These are phyloP conservation scores for Temnothorax nylanderi DNA, from an alignment of 1,140 invertebrate species.

Conservation along the genomic window DNA sequence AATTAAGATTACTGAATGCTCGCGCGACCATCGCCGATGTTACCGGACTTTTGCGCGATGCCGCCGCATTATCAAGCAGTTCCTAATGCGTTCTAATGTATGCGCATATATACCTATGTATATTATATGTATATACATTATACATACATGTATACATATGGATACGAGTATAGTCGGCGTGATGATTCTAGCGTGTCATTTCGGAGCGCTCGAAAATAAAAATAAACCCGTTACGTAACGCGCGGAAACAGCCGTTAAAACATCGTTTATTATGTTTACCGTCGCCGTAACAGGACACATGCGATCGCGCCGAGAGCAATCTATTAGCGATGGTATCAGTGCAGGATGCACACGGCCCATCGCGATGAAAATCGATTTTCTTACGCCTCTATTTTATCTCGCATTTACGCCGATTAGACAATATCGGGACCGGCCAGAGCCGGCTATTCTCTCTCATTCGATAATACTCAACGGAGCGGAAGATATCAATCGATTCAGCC, in stretches of 20 bases:
- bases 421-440: not conserved
- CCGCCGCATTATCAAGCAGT: constrained; percentile 1
- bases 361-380: constrained; percentile 14
- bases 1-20: not conserved
- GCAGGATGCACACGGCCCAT: not conserved
- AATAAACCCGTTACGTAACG: constrained; percentile 49
- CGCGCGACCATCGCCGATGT: not conserved
- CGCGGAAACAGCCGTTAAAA: constrained; percentile 20
- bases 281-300: not conserved
- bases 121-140: not conserved
- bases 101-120: not conserved
- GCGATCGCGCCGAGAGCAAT: constrained; percentile 10
- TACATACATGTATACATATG: not conserved
- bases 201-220: constrained; percentile 54
- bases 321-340: not conserved
- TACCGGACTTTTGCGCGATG: not conserved
- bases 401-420: not conserved
- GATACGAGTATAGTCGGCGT: not conserved
- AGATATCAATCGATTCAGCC: constrained; percentile 12
- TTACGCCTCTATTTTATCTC: not conserved
- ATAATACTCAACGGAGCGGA: not conserved
- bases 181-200: constrained; percentile 36
- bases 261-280: constrained; percentile 24
- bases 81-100: constrained; percentile 18
- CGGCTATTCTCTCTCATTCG: constrained; percentile 8